Conservation (phyloP, 2,113 vertebrate genomes). For the Megalops atlanticus region DNA sequence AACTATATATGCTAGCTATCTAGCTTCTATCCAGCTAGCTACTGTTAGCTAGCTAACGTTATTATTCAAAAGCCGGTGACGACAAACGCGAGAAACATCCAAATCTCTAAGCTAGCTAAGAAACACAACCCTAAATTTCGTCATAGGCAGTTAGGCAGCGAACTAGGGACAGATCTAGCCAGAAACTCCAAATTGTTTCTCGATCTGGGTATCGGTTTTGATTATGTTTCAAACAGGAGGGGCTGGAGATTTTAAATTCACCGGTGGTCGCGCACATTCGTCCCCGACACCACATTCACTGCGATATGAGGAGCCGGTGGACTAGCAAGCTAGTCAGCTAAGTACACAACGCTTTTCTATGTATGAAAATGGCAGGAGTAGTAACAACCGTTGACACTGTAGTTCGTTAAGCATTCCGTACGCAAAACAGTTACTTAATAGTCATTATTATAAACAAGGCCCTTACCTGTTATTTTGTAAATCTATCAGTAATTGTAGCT, state of each 20-base stretch:
- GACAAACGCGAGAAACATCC: slow-evolving; percentile 5
- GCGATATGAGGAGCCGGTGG: slow-evolving; percentile 27
- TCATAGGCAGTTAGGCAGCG: slow-evolving; percentile 5
- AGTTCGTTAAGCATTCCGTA: background rate
- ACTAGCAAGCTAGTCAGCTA: background rate
- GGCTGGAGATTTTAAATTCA: slow-evolving; percentile 64
- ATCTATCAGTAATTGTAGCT: slow-evolving; percentile 56
- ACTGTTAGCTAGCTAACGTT: background rate
- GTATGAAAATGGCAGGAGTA: background rate
- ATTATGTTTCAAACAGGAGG: slow-evolving; percentile 59
- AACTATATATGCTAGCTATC: no score
- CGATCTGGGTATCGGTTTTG: background rate
- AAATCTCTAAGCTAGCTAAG: slow-evolving; percentile 7
- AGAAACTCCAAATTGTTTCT: background rate
- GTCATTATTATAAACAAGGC: background rate
- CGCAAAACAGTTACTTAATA: background rate
- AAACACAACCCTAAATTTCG: background rate
- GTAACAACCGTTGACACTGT: background rate
- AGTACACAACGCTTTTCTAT: background rate
- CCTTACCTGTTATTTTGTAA: slow-evolving; percentile 69
- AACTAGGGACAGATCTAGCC: background rate
- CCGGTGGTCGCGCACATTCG: slow-evolving; percentile 47
- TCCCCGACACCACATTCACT: slow-evolving; percentile 40
- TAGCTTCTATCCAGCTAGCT: slow-evolving; percentile 17
- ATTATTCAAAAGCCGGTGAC: background rate